A percentile compares a stretch with the other conserved stretches of the same genome.
Conservation (phyloP, 2,797 vertebrate genomes). For the Allobates femoralis region DNA sequence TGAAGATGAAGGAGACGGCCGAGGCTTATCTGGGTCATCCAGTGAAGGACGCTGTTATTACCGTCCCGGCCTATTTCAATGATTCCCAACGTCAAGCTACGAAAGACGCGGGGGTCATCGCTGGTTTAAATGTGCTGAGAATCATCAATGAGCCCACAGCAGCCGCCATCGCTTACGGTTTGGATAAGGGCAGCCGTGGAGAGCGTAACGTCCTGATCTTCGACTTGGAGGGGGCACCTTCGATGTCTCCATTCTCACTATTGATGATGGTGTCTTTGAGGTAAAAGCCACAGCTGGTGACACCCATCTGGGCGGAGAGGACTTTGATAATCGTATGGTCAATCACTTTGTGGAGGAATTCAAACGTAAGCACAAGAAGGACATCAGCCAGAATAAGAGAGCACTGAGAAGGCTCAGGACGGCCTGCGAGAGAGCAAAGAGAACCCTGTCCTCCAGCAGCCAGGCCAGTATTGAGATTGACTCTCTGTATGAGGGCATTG, state of each 20-base stretch:
- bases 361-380: constrained; percentile 56
- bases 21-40: constrained; percentile 2
- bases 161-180: constrained; percentile 47
- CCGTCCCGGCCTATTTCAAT: constrained; percentile 86
- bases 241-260: constrained; percentile 21
- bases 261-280: constrained; percentile 32
- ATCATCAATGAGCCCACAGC: constrained; percentile 59
- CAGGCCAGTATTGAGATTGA: constrained; percentile 49
- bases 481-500: constrained; percentile 53
- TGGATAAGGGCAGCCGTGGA: constrained; percentile 8
- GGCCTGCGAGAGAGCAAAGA: constrained; percentile 48
- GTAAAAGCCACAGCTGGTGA: constrained; percentile 64
- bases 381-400: constrained; percentile 51
- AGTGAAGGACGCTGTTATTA: neutral
- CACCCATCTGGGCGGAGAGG: constrained; percentile 62
- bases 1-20: constrained; percentile 89
- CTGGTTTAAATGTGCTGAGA: constrained; percentile 61
- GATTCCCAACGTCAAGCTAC: constrained; percentile 77
- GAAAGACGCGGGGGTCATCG: constrained; percentile 61
- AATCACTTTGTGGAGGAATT: constrained; percentile 43
- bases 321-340: constrained; percentile 39
- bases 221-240: constrained; percentile 57
- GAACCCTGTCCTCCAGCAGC: constrained; percentile 42
- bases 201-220: constrained; percentile 62
- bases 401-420: constrained; percentile 56